Evolutionary conservation across 2,113 vertebrate genomes (phyloP), one percentile per base, ranked within the genome.

Genomic region (Caloenas nicobarica): DNA sequence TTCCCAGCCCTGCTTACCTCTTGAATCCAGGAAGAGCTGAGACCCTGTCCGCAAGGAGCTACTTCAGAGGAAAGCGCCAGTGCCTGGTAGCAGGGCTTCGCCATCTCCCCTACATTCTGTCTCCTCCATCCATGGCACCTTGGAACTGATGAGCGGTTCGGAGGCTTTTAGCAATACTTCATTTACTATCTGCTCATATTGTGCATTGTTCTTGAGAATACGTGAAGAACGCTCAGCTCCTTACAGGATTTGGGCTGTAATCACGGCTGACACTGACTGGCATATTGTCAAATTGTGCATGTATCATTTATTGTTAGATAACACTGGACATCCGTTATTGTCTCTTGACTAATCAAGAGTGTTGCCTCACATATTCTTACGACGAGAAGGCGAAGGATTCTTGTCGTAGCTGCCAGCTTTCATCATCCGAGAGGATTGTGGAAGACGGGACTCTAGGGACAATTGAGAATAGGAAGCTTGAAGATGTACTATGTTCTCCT

Each of bases 221-320:
- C 3, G 50, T 31, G 95, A 94, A 94, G 88, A 95, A 76, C 28
- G 83, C 92, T 97, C 91, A 95, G 88, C 95, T 94, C 91, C 95
- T 96, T 94, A 19, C 93, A 95, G 91, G 95, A 96, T 97, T 95
- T 81, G 96, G 92, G 93, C 95, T 33, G 0, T 96, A 96, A 96
- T 96, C 86, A 87, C 87, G 95, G 89, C 93, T 96, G 96, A 96
- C 95, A 82, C 94, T 96, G 93, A 95, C 61, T 89, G 95, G 96
- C 93, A 68, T 82, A 73, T 93, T 96, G 96, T 97, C 95, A 96
- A 91, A 96, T 95, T 93, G 92, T 81, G 50, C 81, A 70, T 25
- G 70, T 83, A 91, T 96, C 87, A 78, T 82, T 94, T 90, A 33
- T 77, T 85, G 91, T 95, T 92, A 90, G 92, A 92, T 84, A 89